phyloP scores from a whole-genome alignment of 2,113 vertebrate genomes.

The Mystacornis crossleyi region DNA sequence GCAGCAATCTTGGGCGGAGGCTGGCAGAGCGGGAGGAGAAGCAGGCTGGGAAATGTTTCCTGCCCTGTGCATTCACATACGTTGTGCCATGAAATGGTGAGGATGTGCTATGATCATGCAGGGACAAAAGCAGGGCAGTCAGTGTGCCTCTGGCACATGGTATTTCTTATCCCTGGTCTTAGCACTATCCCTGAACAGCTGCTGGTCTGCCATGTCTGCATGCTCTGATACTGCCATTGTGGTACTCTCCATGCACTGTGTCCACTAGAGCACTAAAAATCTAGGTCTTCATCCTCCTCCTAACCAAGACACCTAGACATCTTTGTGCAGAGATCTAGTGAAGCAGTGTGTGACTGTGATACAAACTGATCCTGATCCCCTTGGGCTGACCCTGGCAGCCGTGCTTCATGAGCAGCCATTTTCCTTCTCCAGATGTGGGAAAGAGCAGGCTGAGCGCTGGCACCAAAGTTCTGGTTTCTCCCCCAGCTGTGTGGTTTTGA shows the following conservation, averaged over 20 bases:
- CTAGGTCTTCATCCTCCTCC: background rate
- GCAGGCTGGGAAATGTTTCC: background rate
- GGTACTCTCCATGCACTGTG: background rate
- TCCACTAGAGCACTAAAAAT: background rate
- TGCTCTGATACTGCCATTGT: background rate
- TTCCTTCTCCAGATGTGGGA: background rate
- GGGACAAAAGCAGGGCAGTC: background rate
- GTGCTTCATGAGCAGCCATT: background rate
- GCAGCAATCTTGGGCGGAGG: background rate
- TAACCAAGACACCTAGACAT: background rate
- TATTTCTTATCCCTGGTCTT: background rate
- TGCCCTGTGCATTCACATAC: fast-evolving
- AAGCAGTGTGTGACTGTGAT: background rate
- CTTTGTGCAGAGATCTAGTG: background rate
- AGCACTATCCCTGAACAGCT: background rate
- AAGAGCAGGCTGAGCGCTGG: background rate
- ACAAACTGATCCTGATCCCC: background rate
- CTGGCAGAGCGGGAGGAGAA: background rate
- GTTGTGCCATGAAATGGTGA: background rate
- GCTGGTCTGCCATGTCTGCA: background rate
- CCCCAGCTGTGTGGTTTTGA: background rate
- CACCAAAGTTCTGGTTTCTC: background rate
- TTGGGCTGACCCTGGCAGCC: background rate
- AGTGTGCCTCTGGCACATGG: background rate
- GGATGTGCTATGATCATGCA: background rate